Percentiles rank a stretch among this genome's conserved stretches.
Evolutionary conservation across 2,797 vertebrate genomes (phyloP).

Genomic region (Clarias pachynema): DNA sequence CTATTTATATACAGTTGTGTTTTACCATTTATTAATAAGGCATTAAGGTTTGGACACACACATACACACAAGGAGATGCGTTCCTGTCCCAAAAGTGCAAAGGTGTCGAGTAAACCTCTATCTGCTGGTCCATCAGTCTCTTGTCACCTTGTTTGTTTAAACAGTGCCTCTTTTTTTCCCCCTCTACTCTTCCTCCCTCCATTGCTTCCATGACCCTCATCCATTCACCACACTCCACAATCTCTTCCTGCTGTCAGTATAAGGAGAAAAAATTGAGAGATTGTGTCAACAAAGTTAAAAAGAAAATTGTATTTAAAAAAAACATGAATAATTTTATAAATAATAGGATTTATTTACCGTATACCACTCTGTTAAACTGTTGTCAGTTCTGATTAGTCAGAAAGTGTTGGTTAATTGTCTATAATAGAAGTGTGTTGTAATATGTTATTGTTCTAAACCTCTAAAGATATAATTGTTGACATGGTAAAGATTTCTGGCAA

Average conservation of each 20-base stretch:
- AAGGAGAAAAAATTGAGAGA: conserved; percentile 36
- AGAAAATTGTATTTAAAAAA: not conserved
- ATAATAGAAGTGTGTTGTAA: not conserved
- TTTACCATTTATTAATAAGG: not conserved
- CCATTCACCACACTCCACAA: conserved; percentile 52
- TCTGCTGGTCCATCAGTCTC: conserved; percentile 45
- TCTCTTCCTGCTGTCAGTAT: conserved; percentile 41
- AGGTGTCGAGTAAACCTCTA: conserved; percentile 33
- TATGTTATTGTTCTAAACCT: not conserved
- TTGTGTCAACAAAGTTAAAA: not conserved
- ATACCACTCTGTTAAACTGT: not conserved
- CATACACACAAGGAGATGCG: not conserved
- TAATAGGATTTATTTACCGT: not conserved
- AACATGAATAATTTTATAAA: not conserved
- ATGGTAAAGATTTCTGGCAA: not conserved
- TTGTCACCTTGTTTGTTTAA: conserved; percentile 74
- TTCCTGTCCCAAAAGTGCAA: conserved; percentile 48
- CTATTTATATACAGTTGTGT: not conserved
- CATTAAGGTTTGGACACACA: conserved; percentile 4
- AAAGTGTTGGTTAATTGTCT: not conserved
- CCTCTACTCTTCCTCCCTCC: conserved; percentile 33
- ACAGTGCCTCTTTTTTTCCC: conserved; percentile 57
- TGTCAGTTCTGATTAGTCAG: conserved; percentile 1
- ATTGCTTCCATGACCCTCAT: conserved; percentile 68
- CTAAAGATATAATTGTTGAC: not conserved